Evolutionary conservation across 2,113 vertebrate species (phyloP).

Genomic region (Odobenus rosmarus): DNA sequence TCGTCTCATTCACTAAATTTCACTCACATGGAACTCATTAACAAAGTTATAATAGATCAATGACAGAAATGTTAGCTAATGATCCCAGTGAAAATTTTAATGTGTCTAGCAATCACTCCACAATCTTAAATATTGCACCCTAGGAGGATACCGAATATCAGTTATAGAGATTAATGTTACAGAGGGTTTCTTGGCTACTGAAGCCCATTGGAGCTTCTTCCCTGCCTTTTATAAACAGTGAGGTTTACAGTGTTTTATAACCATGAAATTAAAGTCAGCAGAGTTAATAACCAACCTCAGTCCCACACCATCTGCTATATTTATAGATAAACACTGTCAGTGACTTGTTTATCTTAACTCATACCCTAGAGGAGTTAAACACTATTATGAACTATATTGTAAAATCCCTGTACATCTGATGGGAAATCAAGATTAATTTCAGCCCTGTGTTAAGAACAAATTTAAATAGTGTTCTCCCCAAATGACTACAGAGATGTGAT

Average conservation of each 20-base stretch:
- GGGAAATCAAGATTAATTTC: slow-evolving; percentile 77
- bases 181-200: slow-evolving; percentile 72
- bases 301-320: slow-evolving; percentile 75
- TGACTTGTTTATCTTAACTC: slow-evolving; percentile 80
- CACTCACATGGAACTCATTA: slow-evolving; percentile 69
- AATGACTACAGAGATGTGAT: slow-evolving; percentile 48
- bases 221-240: slow-evolving; percentile 70
- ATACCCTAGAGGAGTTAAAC: slow-evolving; percentile 48
- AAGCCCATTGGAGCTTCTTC: slow-evolving; percentile 42
- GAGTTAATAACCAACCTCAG: slow-evolving; percentile 77
- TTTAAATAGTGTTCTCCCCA: slow-evolving; percentile 60
- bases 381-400: slow-evolving; percentile 45
- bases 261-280: slow-evolving; percentile 74
- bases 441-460: slow-evolving; percentile 59
- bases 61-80: slow-evolving; percentile 62
- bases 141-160: slow-evolving; percentile 71
- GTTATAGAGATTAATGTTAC: slow-evolving; percentile 43
- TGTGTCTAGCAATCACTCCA: slow-evolving; percentile 51
- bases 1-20: slow-evolving; percentile 54
- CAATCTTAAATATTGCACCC: slow-evolving; percentile 52
- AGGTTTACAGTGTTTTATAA: slow-evolving; percentile 71
- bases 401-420: slow-evolving; percentile 66
- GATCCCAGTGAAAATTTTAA: slow-evolving; percentile 66
- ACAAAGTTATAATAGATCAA: slow-evolving; percentile 62
- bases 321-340: slow-evolving; percentile 78